These are phyloP conservation scores for Stegophylla sp. DNA, from an alignment of 2,888 invertebrate genomes.

Conservation along the genomic window DNA sequence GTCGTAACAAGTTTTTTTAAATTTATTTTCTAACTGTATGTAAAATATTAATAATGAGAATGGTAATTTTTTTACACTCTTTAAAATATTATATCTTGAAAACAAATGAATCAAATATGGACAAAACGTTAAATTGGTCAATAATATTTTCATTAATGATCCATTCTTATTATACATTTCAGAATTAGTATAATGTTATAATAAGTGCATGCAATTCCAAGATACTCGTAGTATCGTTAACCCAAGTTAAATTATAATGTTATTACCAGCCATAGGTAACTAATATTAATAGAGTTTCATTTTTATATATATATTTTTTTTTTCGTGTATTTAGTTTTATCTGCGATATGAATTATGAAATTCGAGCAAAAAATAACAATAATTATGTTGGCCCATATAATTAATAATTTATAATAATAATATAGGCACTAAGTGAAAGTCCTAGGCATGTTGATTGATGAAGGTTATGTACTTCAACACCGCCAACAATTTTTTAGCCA, in stretches of 20 bases:
- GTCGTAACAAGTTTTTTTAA: too few relatives aligned
- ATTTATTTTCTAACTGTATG: too few relatives aligned
- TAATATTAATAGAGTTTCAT: background rate
- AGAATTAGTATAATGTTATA: background rate
- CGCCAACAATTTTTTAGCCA: constrained; percentile 23
- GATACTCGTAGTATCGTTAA: background rate
- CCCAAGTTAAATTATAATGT: too few relatives aligned
- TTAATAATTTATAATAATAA: constrained; percentile 15
- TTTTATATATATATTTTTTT: too few relatives aligned
- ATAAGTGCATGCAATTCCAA: background rate
- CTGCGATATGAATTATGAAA: constrained; percentile 19
- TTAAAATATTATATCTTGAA: too few relatives aligned
- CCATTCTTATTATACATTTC: too few relatives aligned
- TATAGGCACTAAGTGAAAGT: constrained; percentile 51
- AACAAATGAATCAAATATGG: too few relatives aligned
- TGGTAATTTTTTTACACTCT: too few relatives aligned
- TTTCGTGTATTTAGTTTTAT: background rate
- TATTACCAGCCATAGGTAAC: too few relatives aligned
- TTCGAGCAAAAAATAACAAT: constrained; percentile 4
- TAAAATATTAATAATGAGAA: too few relatives aligned
- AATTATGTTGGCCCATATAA: constrained; percentile 40
- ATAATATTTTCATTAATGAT: too few relatives aligned
- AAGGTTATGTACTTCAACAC: constrained; percentile 48
- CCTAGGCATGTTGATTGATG: constrained; percentile 19
- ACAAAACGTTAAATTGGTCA: too few relatives aligned